phyloP scores from a whole-genome alignment of 1,140 invertebrate genomes.

The Drosophila subpulchrella region DNA sequence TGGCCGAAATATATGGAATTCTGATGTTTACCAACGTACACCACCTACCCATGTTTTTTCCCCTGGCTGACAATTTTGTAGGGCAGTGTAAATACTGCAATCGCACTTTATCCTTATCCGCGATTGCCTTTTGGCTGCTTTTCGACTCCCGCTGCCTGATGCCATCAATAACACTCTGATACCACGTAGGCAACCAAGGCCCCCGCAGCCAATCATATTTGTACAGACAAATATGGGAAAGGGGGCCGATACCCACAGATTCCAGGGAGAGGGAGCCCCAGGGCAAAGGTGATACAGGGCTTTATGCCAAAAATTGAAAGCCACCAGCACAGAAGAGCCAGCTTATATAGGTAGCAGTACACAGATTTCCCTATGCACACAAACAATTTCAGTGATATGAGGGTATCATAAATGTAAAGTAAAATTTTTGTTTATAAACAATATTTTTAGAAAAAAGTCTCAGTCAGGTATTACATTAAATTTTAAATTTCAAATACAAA shows the following conservation, averaged over 20 bases:
- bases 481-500: no score
- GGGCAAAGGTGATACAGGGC: slow-evolving; percentile 66
- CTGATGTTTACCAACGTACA: neutral
- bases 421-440: neutral
- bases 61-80: slow-evolving; percentile 13
- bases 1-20: neutral
- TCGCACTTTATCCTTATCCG: slow-evolving; percentile 42
- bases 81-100: slow-evolving; percentile 39
- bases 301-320: slow-evolving; percentile 74
- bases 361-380: slow-evolving; percentile 27
- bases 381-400: neutral
- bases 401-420: neutral
- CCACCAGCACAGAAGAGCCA: slow-evolving; percentile 25
- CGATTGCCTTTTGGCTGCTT: slow-evolving; percentile 35
- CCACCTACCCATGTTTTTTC: neutral
- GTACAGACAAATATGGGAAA: slow-evolving; percentile 30
- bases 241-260: slow-evolving; percentile 14
- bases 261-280: slow-evolving; percentile 17
- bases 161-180: slow-evolving; percentile 56
- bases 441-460: neutral
- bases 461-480: neutral
- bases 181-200: slow-evolving; percentile 34
- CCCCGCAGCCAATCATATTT: slow-evolving; percentile 59
- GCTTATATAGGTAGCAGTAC: slow-evolving; percentile 8
- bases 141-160: slow-evolving; percentile 28